Evolutionary conservation across 2,113 vertebrate species (phyloP).

Genomic region (Menidia beryllina): DNA sequence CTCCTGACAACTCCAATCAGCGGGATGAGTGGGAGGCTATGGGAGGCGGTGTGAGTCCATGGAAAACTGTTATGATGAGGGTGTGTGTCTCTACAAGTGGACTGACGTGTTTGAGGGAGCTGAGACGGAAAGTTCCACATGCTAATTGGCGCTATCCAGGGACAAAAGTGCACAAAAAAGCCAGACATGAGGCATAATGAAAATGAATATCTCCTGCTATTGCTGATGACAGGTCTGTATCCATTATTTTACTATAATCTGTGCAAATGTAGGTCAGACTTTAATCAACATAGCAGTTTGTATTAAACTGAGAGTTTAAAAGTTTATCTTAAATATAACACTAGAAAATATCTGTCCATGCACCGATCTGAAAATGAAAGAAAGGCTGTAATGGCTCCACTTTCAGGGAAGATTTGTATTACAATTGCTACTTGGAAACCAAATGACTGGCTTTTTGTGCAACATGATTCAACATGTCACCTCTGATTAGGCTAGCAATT

Average conservation of each 20-base stretch:
- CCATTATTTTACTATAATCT: neutral
- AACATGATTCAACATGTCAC: slow-evolving; percentile 57
- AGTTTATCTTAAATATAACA: neutral
- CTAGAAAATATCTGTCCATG: neutral
- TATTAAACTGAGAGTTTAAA: neutral
- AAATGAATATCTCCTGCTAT: slow-evolving; percentile 3
- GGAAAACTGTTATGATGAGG: slow-evolving; percentile 40
- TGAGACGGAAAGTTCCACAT: slow-evolving; percentile 34
- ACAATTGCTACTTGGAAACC: neutral
- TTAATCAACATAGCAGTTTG: neutral
- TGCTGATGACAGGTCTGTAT: neutral
- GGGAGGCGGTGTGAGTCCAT: slow-evolving; percentile 48
- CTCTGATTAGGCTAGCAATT: slow-evolving; percentile 68
- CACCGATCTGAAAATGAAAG: neutral
- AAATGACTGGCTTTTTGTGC: slow-evolving; percentile 7
- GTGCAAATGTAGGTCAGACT: neutral
- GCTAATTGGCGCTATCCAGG: slow-evolving; percentile 29
- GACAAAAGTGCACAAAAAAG: slow-evolving; percentile 22
- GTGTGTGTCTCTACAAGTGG: slow-evolving; percentile 33
- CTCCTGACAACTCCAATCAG: slow-evolving; percentile 77
- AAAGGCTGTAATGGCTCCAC: neutral
- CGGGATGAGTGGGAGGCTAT: slow-evolving; percentile 62
- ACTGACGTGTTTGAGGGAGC: neutral
- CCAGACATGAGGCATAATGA: neutral
- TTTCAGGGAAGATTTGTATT: neutral